Evolutionary conservation across 2,888 invertebrate species (phyloP), one percentile per base, ranked within the genome.

Genomic region (Smittia sp.): DNA sequence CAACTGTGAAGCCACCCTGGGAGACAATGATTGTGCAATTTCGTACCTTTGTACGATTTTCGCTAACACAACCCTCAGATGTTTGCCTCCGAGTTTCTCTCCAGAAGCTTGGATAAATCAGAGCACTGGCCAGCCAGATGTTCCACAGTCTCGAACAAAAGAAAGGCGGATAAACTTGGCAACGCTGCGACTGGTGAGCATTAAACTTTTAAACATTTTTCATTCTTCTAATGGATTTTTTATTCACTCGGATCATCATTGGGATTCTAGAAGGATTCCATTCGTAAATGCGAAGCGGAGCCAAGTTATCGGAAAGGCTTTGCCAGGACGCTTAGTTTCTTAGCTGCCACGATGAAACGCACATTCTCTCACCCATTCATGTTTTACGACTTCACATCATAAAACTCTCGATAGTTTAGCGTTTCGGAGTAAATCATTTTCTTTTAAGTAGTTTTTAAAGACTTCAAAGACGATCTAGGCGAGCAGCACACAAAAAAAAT

Each of bases 11-110:
- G 11, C 11, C 15, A n/a, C 46, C 46, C 11, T 2, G n/a, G 11
- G 11, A 11, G 46, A 32, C 46, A 68, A 41, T 68, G 41, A 41
- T 68, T 68, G 41, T 68, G 68, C 68, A 68, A 68, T 68, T 32
- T 32, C 32, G 9, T 6, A 32, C 9, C 3, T 68, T 66, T 32
- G 32, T 32, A 32, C 32, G 4, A 6, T 32, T 32, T 9, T 3
- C 3, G 32, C 3, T 32, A 6, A 9, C 32, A 32, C 32, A 32
- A 32, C 9, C 9, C 32, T 32, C 32, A 32, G 9, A 32, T 32
- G 32, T 6, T 32, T 32, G n/a, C n/a, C n/a, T n/a, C n/a, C 9
- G 32, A 32, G 32, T 32, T 32, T 32, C 32, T 32, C 32, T 32
- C 9, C 32, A 32, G 32, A 32, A 32, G 4, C 9, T 32, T 32